Base-by-base conservation (phyloP, 2,797 vertebrate species). In the Malacoctenus gilli region DNA sequence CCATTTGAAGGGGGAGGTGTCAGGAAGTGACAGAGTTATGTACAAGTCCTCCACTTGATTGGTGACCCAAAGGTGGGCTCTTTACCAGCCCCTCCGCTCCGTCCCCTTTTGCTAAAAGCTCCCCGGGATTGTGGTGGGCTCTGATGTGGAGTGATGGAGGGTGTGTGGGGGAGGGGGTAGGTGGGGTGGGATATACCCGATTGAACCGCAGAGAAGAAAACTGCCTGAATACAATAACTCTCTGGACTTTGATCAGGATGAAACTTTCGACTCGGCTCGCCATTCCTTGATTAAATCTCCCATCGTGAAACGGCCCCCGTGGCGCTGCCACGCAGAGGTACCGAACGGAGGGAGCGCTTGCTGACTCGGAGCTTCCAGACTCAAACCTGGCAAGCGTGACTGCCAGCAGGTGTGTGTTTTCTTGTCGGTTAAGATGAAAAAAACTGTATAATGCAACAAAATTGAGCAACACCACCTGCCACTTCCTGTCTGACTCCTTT, bases 261-360 rank as follows among this genome's bases (percentile, higher is more conserved):
- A 68, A 72, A 79, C 72, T 77, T 80, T 63, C 58, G n/a, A 72
- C 79, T 80, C 44, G 47, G 43, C 55, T 74, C 36, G 73, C 83
- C 67, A 84, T 83, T 58, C 72, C 83, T 89, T 90, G 86, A 91
- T 91, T 88, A 87, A 87, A 90, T 83, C 81, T 71, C 65, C 53
- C 60, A 44, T 83, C 71, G 77, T 11, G 56, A 84, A 83, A 75
- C 8, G 22, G 56, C 62, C 72, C 77, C 55, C 1, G 65, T 74
- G 78, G 80, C 77, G 64, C 67, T 61, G 64, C 20, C 8, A 51
- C 67, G 55, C 54, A 35, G 61, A 76, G 59, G 72, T 83, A 86
- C 82, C 44, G 67, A 80, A 83, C n/a, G n/a, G n/a, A n/a, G n/a
- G n/a, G n/a, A n/a, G n/a, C n/a, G 79, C 79, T 87, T 75, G 57